Evolutionary conservation across 2,888 invertebrate species (phyloP), one percentile per base, ranked within the genome.

Genomic region (Sphinx pinastri): DNA sequence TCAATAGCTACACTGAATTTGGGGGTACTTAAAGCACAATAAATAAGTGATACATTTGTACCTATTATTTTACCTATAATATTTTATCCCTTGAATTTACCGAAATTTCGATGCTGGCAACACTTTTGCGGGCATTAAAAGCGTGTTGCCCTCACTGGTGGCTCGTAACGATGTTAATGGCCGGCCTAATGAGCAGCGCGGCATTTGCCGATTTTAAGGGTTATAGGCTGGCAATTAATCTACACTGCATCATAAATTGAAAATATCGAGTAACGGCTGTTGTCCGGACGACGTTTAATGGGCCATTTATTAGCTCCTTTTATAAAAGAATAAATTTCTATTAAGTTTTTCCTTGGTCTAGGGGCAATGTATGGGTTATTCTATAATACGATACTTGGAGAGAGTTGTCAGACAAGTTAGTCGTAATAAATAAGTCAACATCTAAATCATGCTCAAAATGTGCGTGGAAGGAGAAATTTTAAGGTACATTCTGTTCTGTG

Each of bases 131-230:
- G 81, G 63, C 63, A 63, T 13, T 63, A 19, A 83, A 85, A 85
- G 76, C 74, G 73, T 72, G 77, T 76, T 76, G 79, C 71, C 77
- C 76, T 75, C 78, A 79, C 81, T 76, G 77, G 80, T 69, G 68
- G 82, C 70, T 84, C 85, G 84, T 86, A 80, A 86, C 78, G 59
- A 70, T 71, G 78, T 82, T 85, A 81, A 86, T 83, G 79, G 78
- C 72, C 68, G 72, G 59, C 68, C 81, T 85, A 85, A 86, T 85
- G 84, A 84, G 81, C 79, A 16, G n/a, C 47, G n/a, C 31, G 55
- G 25, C 57, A 67, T 70, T 70, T 67, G 57, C 55, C 47, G 67
- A 70, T 67, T 66, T 49, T 57, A 57, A 31, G 66, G 67, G 55
- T 67, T 63, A 63, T 63, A 63, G 63, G 63, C 63, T 63, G 63